Evolutionary conservation across 2,888 invertebrate genomes (phyloP), one percentile per base, ranked within the genome.

Genomic region (Coleophora deauratella): DNA sequence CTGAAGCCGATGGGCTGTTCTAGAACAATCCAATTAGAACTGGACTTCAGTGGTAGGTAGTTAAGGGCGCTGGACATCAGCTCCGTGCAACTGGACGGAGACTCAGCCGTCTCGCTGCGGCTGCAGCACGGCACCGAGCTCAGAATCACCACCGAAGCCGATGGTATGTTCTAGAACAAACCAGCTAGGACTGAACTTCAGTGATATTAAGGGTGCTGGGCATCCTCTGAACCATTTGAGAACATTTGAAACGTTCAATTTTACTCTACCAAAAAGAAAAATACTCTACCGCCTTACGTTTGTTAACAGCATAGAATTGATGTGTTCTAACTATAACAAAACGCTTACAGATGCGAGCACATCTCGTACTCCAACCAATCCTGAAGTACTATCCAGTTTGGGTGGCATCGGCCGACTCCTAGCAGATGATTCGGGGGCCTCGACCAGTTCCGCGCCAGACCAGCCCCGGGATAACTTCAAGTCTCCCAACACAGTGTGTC

Each of bases 51-150:
- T n/a, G 21, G 21, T 21, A 6, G 21, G 3, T 21, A 4, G 21
- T 21, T 3, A 21, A 93, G 52, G 48, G 94, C 96, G 65, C 91
- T 98, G 66, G 98, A 98, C 52, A 96, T 98, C 61, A 90, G 97
- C 49, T 96, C 97, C 57, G 97, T 98, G 66, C 97, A 98, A 87
- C 91, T 98, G 61, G 97, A 94, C 84, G 94, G 93, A 55, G 94
- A 94, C 85, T 92, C 93, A 69, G 93, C 93, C 64, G 90, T 91
- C 63, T 90, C 90, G 54, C 81, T 91, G 56, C n/a, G 91, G 51
- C 76, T 91, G 64, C 89, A 88, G 66, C 82, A 82, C 57, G 84
- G 84, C 52, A 63, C 80, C 33, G 84, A 85, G 59, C 66, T 82
- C 10, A 49, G 70, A 43, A 33, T 33, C 58, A 74, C 70, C 57